Conservation (phyloP, 1,140 invertebrate species). For the Dreissena polymorpha region DNA sequence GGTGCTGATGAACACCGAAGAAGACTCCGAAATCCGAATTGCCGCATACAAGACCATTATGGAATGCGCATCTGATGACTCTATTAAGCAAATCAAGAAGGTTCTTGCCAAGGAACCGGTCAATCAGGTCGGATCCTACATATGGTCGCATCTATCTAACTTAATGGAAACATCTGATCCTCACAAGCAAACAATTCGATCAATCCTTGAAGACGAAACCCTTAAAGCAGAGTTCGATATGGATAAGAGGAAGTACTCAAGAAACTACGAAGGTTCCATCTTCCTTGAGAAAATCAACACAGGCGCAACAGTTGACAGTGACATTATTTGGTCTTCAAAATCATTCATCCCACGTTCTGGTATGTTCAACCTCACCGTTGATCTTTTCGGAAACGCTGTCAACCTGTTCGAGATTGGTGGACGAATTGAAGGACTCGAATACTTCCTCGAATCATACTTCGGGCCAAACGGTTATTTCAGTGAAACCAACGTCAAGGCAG, state of each 20-base stretch:
- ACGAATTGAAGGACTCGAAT: conserved; percentile 92
- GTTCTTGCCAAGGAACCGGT: conserved; percentile 87
- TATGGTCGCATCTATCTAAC: conserved; percentile 95
- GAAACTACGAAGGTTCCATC: conserved; percentile 86
- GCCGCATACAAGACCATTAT: conserved; percentile 93
- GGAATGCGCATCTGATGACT: conserved; percentile 90
- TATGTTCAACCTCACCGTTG: conserved; percentile 90
- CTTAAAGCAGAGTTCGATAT: conserved; percentile 88
- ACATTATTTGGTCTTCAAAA: conserved; percentile 92
- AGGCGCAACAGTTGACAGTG: conserved; percentile 74
- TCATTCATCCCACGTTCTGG: conserved; percentile 91
- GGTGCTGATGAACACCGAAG: conserved; percentile 86
- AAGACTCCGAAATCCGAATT: conserved; percentile 92
- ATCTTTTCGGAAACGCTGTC: conserved; percentile 91
- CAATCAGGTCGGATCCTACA: conserved; percentile 97
- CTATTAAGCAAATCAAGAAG: conserved; percentile 87
- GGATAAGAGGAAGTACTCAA: conserved; percentile 92
- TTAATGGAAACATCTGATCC: conserved; percentile 92
- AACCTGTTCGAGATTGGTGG: conserved; percentile 92
- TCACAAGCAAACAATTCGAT: conserved; percentile 90
- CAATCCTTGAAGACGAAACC: conserved; percentile 87
- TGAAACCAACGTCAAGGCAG: conserved; percentile 51
- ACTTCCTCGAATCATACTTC: conserved; percentile 90
- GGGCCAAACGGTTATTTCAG: conserved; percentile 78
- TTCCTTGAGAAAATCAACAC: conserved; percentile 73